These are phyloP conservation scores for Chaenocephalus aceratus DNA, from an alignment of 2,113 vertebrate species.

Conservation along the genomic window DNA sequence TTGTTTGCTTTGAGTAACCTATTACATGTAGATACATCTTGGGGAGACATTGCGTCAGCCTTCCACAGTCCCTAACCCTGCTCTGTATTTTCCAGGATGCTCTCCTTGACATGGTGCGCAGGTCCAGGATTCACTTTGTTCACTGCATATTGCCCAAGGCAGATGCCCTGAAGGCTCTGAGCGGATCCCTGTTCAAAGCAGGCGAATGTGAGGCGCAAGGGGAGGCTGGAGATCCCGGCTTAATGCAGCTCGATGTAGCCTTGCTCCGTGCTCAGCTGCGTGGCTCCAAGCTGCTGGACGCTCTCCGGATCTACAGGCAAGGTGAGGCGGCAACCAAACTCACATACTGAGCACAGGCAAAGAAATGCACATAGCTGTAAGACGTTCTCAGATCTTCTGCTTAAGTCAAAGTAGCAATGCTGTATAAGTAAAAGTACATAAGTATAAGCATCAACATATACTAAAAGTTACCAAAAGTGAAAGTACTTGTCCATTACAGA, in stretches of 20 bases:
- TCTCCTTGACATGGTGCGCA: constrained; percentile 94
- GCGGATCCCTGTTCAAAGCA: constrained; percentile 82
- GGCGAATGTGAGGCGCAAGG: constrained; percentile 87
- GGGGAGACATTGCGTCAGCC: neutral
- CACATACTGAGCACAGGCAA: neutral
- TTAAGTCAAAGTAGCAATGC: no score
- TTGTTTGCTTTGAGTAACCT: neutral
- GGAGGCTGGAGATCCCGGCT: constrained; percentile 88
- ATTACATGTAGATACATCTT: neutral
- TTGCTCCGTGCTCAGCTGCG: constrained; percentile 93
- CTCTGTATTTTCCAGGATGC: constrained; percentile 86
- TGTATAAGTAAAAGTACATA: no score
- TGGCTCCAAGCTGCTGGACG: constrained; percentile 92
- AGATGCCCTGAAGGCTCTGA: constrained; percentile 83
- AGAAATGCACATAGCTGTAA: no score
- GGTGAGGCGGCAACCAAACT: constrained; percentile 77
- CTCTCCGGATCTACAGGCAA: constrained; percentile 96
- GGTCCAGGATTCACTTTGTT: constrained; percentile 94
- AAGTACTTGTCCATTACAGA: no score
- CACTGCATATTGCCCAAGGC: constrained; percentile 95
- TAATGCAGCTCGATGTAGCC: constrained; percentile 93
- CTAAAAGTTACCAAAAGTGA: no score
- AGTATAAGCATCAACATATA: no score
- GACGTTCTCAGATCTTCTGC: no score
- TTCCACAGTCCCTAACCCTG: constrained; percentile 13